These are phyloP conservation scores for Belgica antarctica DNA, from an alignment of 2,888 invertebrate species.

Conservation along the genomic window DNA sequence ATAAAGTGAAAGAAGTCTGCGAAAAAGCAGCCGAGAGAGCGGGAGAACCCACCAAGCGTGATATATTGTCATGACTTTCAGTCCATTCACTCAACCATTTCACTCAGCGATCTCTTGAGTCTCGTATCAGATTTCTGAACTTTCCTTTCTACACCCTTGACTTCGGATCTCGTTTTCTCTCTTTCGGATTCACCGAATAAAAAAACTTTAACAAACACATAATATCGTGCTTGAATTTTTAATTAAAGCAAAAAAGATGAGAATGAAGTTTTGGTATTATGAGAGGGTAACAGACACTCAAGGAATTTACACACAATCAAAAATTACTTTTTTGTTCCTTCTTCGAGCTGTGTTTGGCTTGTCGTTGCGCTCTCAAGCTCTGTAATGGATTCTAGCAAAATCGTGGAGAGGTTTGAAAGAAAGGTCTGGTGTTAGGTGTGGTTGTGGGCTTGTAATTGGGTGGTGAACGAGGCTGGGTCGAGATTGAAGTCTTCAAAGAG, in stretches of 20 bases:
- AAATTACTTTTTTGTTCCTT: background rate
- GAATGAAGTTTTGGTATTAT: conserved; percentile 2
- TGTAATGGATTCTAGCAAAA: background rate
- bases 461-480: no score
- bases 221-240: conserved; percentile 44
- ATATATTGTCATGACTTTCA: conserved; percentile 35
- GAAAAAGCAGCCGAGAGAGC: background rate
- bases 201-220: conserved; percentile 42
- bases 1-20: conserved; percentile 31
- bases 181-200: conserved; percentile 32
- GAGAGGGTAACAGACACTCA: conserved; percentile 7
- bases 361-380: background rate
- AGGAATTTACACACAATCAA: conserved; percentile 39
- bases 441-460: no score
- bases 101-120: background rate
- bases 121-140: background rate
- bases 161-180: background rate
- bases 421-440: no score
- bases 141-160: conserved; percentile 13
- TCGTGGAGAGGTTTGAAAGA: conserved; percentile 1
- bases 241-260: conserved; percentile 39
- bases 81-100: background rate
- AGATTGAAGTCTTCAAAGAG: no score
- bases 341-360: conserved; percentile 4
- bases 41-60: conserved; percentile 28